Conservation (phyloP, 2,888 invertebrate genomes). For the Octonoba sinensis region DNA sequence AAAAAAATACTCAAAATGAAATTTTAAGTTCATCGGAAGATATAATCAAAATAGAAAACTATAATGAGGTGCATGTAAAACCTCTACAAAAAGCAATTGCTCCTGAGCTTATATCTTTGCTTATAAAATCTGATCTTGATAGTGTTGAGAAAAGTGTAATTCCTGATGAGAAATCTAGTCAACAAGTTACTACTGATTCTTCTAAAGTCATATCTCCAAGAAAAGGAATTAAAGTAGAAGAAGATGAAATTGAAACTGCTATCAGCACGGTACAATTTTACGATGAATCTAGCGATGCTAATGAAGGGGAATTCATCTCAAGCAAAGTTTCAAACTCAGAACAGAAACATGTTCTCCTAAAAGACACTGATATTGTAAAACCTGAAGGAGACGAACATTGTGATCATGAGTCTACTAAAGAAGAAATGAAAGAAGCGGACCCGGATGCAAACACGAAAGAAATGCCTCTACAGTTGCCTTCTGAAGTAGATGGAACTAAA, state of each 20-base stretch:
- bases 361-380: background rate
- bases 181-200: background rate
- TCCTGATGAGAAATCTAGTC: too few relatives aligned
- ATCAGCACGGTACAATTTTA: conserved; percentile 32
- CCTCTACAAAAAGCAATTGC: background rate
- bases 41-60: too few relatives aligned
- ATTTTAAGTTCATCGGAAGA: too few relatives aligned
- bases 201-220: conserved; percentile 35
- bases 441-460: background rate
- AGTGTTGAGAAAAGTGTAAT: background rate
- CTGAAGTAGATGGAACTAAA: background rate
- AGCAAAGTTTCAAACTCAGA: too few relatives aligned
- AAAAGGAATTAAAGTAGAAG: conserved; percentile 53
- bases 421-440: background rate
- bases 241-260: conserved; percentile 52
- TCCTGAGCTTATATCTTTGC: background rate
- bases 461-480: background rate
- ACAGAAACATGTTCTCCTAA: background rate
- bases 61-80: background rate
- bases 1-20: background rate
- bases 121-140: background rate
- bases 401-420: background rate
- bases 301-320: background rate
- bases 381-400: background rate
- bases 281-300: conserved; percentile 29